These are phyloP conservation scores for Drosophila navojoa DNA, from an alignment of 1,140 invertebrate species.

Conservation along the genomic window DNA sequence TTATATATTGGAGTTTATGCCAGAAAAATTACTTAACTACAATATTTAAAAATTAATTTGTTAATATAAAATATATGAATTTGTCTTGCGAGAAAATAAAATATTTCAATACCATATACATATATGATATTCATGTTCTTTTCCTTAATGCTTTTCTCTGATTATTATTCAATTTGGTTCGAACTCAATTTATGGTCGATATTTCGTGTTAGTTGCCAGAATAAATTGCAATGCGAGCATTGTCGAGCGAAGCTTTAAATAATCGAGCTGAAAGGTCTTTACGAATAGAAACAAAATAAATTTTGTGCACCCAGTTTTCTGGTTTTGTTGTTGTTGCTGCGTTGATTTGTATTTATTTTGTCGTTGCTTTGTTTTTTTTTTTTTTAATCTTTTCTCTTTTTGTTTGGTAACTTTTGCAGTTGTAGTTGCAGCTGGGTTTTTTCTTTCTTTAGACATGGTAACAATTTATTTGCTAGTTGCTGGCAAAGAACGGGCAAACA, in stretches of 20 bases:
- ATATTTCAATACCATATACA: neutral
- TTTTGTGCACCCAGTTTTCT: conserved; percentile 13
- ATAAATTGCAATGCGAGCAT: conserved; percentile 37
- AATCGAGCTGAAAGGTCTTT: conserved; percentile 42
- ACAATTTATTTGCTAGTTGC: conserved; percentile 69
- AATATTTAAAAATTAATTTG: too few relatives aligned
- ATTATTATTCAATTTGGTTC: conserved; percentile 55
- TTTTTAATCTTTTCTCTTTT: neutral
- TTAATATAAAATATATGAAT: too few relatives aligned
- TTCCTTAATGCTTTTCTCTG: conserved; percentile 3
- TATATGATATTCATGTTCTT: neutral
- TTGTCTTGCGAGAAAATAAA: too few relatives aligned
- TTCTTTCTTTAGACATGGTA: conserved; percentile 39
- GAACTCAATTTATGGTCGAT: conserved; percentile 31
- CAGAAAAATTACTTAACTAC: too few relatives aligned
- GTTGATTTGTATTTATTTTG: conserved; percentile 19
- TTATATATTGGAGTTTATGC: too few relatives aligned
- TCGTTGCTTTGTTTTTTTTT: too few relatives aligned
- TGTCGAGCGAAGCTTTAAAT: conserved; percentile 41
- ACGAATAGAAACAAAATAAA: conserved; percentile 39
- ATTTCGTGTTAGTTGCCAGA: conserved; percentile 1
- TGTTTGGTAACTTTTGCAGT: conserved; percentile 7
- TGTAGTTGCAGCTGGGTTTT: conserved; percentile 15
- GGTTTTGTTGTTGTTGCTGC: neutral
- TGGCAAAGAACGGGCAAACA: conserved; percentile 12